Conservation (phyloP, 2,113 vertebrate genomes). For the Colistium nudipinnis region DNA sequence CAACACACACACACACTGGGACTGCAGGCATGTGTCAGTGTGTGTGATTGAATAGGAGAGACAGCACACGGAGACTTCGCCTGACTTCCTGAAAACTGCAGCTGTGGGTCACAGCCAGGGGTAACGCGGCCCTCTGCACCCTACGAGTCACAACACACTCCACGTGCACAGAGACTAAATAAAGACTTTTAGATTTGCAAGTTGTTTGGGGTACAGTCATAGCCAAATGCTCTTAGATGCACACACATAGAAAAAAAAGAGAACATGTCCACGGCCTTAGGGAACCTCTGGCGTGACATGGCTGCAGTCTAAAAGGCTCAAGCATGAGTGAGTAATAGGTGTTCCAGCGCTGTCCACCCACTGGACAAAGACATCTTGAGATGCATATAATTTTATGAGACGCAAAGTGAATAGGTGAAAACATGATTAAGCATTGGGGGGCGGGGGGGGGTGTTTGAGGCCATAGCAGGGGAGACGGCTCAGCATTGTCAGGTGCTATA, state of each 20-base stretch:
- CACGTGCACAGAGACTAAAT: slow-evolving; percentile 24
- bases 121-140: slow-evolving; percentile 27
- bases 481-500: slow-evolving; percentile 65
- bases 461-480: slow-evolving; percentile 64
- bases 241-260: slow-evolving; percentile 4
- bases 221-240: slow-evolving; percentile 28
- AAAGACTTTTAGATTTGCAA: slow-evolving; percentile 48
- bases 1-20: slow-evolving; percentile 8
- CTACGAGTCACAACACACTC: slow-evolving; percentile 17
- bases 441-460: slow-evolving; percentile 48
- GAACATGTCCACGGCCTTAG: slow-evolving; percentile 34
- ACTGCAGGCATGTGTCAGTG: slow-evolving; percentile 56
- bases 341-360: slow-evolving; percentile 71
- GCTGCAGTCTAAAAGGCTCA: slow-evolving; percentile 60
- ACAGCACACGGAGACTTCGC: slow-evolving; percentile 61
- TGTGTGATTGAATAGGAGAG: slow-evolving; percentile 69
- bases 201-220: slow-evolving; percentile 39
- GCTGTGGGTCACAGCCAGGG: slow-evolving; percentile 69
- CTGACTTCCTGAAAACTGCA: slow-evolving; percentile 70
- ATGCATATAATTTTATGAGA: slow-evolving; percentile 66
- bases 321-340: slow-evolving; percentile 76
- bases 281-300: slow-evolving; percentile 64
- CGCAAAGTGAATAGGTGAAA: slow-evolving; percentile 72
- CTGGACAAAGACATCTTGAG: slow-evolving; percentile 72
- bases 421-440: slow-evolving; percentile 61